Percentiles rank a stretch among this genome's conserved stretches.
Conservation (phyloP, 2,888 invertebrate genomes). For the Heteromurus nitidus region DNA sequence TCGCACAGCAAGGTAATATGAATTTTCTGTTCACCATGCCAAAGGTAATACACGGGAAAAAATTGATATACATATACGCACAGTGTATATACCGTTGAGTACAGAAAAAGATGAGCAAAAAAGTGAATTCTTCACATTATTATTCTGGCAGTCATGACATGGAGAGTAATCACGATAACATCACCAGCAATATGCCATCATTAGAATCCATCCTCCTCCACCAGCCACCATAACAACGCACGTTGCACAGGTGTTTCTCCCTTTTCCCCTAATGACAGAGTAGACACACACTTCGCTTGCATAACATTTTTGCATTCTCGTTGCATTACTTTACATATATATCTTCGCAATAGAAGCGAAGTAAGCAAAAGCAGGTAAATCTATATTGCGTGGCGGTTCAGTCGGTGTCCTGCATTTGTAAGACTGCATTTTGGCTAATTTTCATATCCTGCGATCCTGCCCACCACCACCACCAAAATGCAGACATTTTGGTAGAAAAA, state of each 20-base stretch:
- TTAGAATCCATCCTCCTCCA: background rate
- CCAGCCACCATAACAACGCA: background rate
- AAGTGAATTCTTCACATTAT: background rate
- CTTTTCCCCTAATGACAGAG: background rate
- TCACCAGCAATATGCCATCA: background rate
- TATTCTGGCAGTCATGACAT: background rate
- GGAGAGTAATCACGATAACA: background rate
- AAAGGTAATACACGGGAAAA: background rate
- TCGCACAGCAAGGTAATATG: background rate
- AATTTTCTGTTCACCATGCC: background rate
- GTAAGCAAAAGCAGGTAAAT: background rate
- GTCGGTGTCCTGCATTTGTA: background rate
- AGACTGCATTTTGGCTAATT: background rate
- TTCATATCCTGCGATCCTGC: background rate
- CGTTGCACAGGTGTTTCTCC: background rate
- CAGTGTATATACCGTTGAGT: background rate
- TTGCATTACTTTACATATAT: background rate
- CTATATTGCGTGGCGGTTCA: background rate
- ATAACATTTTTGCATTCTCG: background rate
- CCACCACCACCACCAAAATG: too few species aligned
- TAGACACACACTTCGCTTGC: too few species aligned
- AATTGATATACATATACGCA: background rate
- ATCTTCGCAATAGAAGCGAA: background rate
- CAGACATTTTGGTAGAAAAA: background rate
- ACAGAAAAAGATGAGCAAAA: background rate